These are phyloP conservation scores for Orthonevra nobilis DNA, from an alignment of 2,888 invertebrate species.

Conservation along the genomic window DNA sequence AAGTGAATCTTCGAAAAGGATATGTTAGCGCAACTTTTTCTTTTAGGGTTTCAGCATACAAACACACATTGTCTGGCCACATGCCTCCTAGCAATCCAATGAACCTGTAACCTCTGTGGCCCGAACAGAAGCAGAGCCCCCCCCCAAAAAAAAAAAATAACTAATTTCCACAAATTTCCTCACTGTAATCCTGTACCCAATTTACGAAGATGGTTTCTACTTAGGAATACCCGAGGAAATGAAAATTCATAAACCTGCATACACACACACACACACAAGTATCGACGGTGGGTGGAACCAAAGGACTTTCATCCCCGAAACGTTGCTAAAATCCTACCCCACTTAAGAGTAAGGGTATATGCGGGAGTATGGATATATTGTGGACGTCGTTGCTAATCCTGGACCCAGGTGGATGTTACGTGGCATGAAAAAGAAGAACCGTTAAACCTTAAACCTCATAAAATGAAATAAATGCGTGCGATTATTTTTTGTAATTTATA, in stretches of 20 bases:
- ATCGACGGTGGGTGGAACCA: conserved; percentile 5
- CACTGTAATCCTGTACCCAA: conserved; percentile 69
- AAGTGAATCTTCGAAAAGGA: conserved; percentile 49
- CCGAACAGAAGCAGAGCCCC: conserved; percentile 5
- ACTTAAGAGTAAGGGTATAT: no score
- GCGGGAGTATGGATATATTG: no score
- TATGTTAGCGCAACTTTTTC: conserved; percentile 61
- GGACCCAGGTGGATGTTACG: conserved; percentile 62
- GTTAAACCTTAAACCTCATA: conserved; percentile 70
- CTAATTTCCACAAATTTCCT: conserved; percentile 70
- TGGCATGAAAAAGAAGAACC: conserved; percentile 18
- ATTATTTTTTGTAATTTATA: conserved; percentile 70
- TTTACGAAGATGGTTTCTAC: conserved; percentile 69
- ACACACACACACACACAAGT: conserved; percentile 14
- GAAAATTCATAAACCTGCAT: conserved; percentile 68
- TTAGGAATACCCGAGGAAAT: conserved; percentile 66
- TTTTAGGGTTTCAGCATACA: conserved; percentile 20
- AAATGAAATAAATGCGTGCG: conserved; percentile 70
- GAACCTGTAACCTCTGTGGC: conserved; percentile 49
- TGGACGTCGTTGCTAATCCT: conserved; percentile 1
- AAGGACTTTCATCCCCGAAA: conserved; percentile 18
- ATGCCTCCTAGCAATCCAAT: conserved; percentile 58
- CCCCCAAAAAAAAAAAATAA: conserved; percentile 28
- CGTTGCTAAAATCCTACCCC: not conserved
- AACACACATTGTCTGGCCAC: conserved; percentile 49